Evolutionary conservation across 2,797 vertebrate species (phyloP).

Genomic region (Eulemur mongoz): DNA sequence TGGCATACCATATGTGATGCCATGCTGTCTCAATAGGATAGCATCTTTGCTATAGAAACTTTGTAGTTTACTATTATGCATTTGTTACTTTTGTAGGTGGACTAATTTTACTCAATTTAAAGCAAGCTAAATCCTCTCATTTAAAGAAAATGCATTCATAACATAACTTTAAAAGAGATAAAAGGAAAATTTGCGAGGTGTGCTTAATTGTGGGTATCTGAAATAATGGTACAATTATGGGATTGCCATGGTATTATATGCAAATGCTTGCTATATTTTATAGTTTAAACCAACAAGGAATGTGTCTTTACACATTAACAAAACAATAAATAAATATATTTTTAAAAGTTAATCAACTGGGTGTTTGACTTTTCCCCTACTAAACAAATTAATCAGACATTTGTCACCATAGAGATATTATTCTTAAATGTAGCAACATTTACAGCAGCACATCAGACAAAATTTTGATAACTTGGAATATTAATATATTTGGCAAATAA

Average conservation of each 20-base stretch:
- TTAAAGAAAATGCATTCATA: not conserved
- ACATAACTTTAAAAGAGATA: not conserved
- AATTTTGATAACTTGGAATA: slow-evolving; percentile 26
- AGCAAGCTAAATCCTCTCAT: not conserved
- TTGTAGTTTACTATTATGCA: not conserved
- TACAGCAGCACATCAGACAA: not conserved
- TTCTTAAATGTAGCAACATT: slow-evolving; percentile 31
- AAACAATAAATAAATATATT: not conserved
- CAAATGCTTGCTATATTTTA: not conserved
- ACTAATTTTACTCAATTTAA: not conserved
- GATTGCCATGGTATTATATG: not conserved
- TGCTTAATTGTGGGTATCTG: not conserved
- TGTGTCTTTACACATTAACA: not conserved
- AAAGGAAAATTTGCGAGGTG: not conserved
- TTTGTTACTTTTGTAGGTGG: not conserved
- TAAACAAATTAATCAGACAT: not conserved
- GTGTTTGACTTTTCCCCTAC: not conserved
- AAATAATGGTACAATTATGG: not conserved
- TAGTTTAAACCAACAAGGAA: not conserved
- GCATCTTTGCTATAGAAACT: not conserved
- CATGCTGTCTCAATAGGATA: slow-evolving; percentile 41
- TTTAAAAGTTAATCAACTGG: not conserved
- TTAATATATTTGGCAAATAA: not conserved
- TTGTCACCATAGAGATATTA: not conserved
- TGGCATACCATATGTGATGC: slow-evolving; percentile 48